Conservation (phyloP, 2,797 vertebrate species). For the Myotis daubentonii region DNA sequence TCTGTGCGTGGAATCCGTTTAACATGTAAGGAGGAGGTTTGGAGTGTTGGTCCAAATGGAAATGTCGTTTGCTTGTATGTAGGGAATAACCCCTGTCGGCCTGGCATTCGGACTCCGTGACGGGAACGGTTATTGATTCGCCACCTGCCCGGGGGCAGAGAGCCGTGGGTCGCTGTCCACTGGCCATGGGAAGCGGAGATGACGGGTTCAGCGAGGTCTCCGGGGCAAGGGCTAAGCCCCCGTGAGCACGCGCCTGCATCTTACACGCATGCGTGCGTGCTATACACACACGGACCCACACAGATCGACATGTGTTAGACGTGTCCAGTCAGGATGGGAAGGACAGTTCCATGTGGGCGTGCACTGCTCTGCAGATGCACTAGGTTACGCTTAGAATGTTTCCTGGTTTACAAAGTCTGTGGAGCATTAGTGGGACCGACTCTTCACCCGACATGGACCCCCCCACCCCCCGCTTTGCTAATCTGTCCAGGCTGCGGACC, state of each 20-base stretch:
- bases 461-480: background rate
- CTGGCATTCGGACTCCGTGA: slow-evolving; percentile 82
- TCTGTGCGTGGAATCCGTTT: slow-evolving; percentile 63
- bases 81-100: slow-evolving; percentile 80
- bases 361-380: background rate
- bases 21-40: slow-evolving; percentile 56
- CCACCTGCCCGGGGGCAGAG: slow-evolving; percentile 65
- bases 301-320: background rate
- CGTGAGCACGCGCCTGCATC: accelerated
- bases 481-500: background rate
- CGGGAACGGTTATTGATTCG: slow-evolving; percentile 83
- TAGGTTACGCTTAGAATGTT: background rate
- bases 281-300: background rate
- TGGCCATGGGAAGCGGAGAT: slow-evolving; percentile 49
- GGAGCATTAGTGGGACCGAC: background rate
- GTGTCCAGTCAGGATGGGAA: background rate
- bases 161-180: slow-evolving; percentile 39
- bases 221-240: slow-evolving; percentile 27
- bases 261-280: background rate
- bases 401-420: background rate
- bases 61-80: slow-evolving; percentile 78
- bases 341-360: background rate
- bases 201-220: slow-evolving; percentile 45
- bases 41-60: slow-evolving; percentile 76
- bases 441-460: background rate